phyloP scores from a whole-genome alignment of 2,888 invertebrate genomes.

The Monoplex corrugatus region DNA sequence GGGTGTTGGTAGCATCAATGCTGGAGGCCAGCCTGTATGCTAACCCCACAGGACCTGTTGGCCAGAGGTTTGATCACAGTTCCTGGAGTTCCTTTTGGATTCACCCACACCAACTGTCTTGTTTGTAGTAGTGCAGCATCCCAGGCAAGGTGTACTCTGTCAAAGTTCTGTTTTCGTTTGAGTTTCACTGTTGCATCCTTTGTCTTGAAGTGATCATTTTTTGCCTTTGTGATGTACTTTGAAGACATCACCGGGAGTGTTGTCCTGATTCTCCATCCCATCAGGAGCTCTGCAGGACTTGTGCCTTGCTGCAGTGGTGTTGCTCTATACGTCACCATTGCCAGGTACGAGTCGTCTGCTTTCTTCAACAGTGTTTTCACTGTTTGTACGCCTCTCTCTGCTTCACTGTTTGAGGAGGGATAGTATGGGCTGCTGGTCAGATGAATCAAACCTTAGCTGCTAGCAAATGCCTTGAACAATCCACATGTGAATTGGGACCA shows the following conservation, averaged over 20 bases:
- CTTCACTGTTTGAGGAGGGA: slow-evolving; percentile 29
- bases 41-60: background rate
- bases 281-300: slow-evolving; percentile 10
- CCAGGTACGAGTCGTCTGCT: slow-evolving; percentile 30
- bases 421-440: slow-evolving; percentile 16
- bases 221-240: background rate
- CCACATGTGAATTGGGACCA: slow-evolving; percentile 37
- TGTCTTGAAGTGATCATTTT: background rate
- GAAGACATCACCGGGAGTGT: background rate
- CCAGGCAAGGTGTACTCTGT: background rate
- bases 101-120: background rate
- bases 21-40: background rate
- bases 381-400: slow-evolving; percentile 27
- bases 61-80: background rate
- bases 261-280: background rate
- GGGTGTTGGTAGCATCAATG: background rate
- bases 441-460: slow-evolving; percentile 10
- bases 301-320: slow-evolving; percentile 37
- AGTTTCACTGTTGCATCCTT: background rate
- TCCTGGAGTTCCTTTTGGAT: background rate
- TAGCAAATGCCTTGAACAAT: slow-evolving; percentile 30
- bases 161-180: background rate
- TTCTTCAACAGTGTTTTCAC: slow-evolving; percentile 29
- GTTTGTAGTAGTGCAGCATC: background rate
- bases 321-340: slow-evolving; percentile 34